Base-by-base conservation (phyloP, 2,888 invertebrate species). In the Synanthedon tipuliformis region DNA sequence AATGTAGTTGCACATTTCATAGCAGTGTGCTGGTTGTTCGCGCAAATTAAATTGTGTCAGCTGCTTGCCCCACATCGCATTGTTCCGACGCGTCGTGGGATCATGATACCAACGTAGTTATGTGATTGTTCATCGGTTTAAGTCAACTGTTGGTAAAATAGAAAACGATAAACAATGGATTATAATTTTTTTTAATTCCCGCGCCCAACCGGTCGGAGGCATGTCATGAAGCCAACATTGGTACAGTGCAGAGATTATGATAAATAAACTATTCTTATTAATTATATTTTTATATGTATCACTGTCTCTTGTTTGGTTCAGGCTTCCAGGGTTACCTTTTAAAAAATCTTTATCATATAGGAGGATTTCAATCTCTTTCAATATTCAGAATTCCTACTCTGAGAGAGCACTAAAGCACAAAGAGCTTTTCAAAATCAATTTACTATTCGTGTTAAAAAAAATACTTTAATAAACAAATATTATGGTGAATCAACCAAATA, bases 11-110 rank as follows among this genome's bases (percentile, higher is more conserved):
- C 66, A 71, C 66, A 69, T 71, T 66, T 71, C 74, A 68, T 65
- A 62, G 61, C 62, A 63, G 60, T 59, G 61, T 66, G 61, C 69
- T n/a, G n/a, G n/a, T n/a, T 65, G 75, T 81, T 78, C 73, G 75
- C 71, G 73, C 75, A 78, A 81, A 84, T 79, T 78, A 73, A 86
- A 84, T 84, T 80, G 83, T 87, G 85, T 83, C 85, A 84, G 81
- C 74, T 77, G 76, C 76, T 77, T 83, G 82, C 77, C 79, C 85
- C 79, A 86, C 84, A 81, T 84, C 69, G 78, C 66, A 86, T 86
- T 86, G 86, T 86, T 66, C 61, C 51, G 48, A 49, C 62, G 7
- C 34, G 64, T 63, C 83, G 86, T 85, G 86, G 72, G 85, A 85
- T 70, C 70, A 64, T 71, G 69, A 69, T 68, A 75, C 67, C 34